A percentile compares a stretch with the other conserved stretches of the same genome.
Evolutionary conservation across 1,140 invertebrate species (phyloP).

Genomic region (Subanguina moxae): DNA sequence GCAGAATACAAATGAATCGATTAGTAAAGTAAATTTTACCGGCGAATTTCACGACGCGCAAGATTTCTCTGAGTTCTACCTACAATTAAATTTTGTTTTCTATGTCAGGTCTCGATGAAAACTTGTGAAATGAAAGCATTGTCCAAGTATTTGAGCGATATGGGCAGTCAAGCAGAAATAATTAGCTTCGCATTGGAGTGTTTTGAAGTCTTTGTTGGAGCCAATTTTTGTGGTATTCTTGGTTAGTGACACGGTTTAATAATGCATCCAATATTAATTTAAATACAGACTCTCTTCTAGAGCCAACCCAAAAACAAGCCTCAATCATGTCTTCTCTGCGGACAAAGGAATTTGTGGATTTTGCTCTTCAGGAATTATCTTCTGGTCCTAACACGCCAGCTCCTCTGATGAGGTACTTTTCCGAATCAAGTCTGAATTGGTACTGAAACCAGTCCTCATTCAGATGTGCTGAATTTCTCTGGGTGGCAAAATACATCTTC

Average conservation of each 20-base stretch:
- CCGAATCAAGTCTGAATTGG: too few species aligned
- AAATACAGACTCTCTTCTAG: not conserved
- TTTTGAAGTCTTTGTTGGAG: conserved; percentile 24
- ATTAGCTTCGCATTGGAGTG: conserved; percentile 19
- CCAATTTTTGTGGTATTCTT: conserved; percentile 25
- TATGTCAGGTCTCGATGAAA: too few species aligned
- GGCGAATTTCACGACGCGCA: too few species aligned
- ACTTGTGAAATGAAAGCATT: not conserved
- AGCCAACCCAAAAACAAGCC: not conserved
- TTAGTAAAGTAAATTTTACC: too few species aligned
- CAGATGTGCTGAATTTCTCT: conserved; percentile 20
- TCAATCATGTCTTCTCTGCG: not conserved
- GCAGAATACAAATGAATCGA: too few species aligned
- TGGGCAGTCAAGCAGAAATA: conserved; percentile 9
- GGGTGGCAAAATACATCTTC: conserved; percentile 5
- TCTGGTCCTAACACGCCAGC: conserved; percentile 21
- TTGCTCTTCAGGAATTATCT: conserved; percentile 10
- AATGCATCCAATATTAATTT: not conserved
- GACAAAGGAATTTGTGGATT: not conserved
- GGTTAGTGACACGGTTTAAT: conserved; percentile 3
- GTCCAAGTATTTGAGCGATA: not conserved
- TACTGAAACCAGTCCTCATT: too few species aligned
- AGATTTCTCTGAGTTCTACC: too few species aligned
- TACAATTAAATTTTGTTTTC: too few species aligned
- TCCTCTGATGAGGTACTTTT: conserved; percentile 5